Conservation (phyloP, 2,797 vertebrate species). For the Perodicticus potto region DNA sequence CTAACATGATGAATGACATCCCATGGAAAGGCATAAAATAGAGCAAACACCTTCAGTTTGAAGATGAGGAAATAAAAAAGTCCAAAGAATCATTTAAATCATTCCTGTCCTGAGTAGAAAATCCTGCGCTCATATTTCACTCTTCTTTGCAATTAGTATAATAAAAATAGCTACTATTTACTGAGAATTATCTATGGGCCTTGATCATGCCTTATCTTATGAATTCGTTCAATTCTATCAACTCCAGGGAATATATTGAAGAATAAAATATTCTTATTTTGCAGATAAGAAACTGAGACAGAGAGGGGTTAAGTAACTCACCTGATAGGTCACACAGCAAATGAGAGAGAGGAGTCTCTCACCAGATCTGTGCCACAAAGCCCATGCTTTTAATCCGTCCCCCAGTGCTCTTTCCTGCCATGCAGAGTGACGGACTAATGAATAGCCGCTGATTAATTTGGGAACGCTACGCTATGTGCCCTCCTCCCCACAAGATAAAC, state of each 20-base stretch:
- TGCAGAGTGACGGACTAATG: neutral
- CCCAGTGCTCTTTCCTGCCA: neutral
- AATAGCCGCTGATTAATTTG: neutral
- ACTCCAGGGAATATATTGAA: neutral
- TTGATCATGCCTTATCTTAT: neutral
- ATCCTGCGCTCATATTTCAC: neutral
- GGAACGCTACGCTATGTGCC: neutral
- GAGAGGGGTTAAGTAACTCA: neutral
- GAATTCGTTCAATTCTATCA: neutral
- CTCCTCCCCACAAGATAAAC: conserved; percentile 1
- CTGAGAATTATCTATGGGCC: neutral
- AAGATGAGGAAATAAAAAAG: neutral
- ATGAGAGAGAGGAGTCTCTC: neutral
- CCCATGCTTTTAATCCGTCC: neutral
- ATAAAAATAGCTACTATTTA: neutral
- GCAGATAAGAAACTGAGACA: neutral
- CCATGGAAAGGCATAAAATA: neutral
- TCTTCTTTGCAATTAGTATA: neutral
- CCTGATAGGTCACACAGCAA: neutral
- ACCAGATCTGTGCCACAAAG: neutral
- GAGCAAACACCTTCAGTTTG: neutral
- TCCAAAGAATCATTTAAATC: neutral
- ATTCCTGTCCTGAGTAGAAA: neutral
- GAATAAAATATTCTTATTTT: neutral
- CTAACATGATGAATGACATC: neutral